Base-by-base conservation (phyloP, 2,113 vertebrate genomes). In the Oreochromis spilurus region DNA sequence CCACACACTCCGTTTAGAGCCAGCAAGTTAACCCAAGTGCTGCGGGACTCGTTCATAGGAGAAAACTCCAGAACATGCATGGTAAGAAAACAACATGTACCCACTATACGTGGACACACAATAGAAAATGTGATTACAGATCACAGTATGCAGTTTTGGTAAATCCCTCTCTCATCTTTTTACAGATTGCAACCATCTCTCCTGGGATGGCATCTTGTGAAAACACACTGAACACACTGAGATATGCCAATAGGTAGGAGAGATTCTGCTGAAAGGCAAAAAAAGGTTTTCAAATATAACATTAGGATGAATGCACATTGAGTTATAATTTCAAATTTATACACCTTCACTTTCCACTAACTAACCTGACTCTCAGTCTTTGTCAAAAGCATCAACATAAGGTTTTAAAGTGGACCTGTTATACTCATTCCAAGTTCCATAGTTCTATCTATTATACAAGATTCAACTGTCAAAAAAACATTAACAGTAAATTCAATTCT, bases 151-250 rank as follows among this genome's bases (percentile, higher is more conserved):
- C 40, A 16, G 21, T 65, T 29, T 8, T 11, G 17, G 13, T 82
- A n/a, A 65, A 11, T 13, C 12, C 50, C 16, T 19, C n/a, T 21
- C 12, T 21, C 0, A 21, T 55, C 17, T 26, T 48, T 40, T 19
- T 26, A n/a, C 92, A 99, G 98, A 99, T 99, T 2, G 98, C 98
- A 36, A 99, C 99, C 48, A 98, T 99, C 95, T 99, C 99, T 93
- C 98, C 99, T 7, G 99, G 99, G 58, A 99, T 99, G 97, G 98
- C 98, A 16, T 99, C 99, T 11, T 99, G 99, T 96, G 99, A 99
- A 97, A 99, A 99, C 94, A 99, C 98, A 88, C 94, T 99, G 87
- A 99, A 99, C 95, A 99, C 99, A 0, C 81, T 99, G 95, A 97
- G 99, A 98, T 99, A 99, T 0, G 99, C 99, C 93, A 99, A 99